Percentiles rank a stretch among this genome's conserved stretches.
phyloP scores from a whole-genome alignment of 2,113 vertebrate genomes.

The Petaurus breviceps region DNA sequence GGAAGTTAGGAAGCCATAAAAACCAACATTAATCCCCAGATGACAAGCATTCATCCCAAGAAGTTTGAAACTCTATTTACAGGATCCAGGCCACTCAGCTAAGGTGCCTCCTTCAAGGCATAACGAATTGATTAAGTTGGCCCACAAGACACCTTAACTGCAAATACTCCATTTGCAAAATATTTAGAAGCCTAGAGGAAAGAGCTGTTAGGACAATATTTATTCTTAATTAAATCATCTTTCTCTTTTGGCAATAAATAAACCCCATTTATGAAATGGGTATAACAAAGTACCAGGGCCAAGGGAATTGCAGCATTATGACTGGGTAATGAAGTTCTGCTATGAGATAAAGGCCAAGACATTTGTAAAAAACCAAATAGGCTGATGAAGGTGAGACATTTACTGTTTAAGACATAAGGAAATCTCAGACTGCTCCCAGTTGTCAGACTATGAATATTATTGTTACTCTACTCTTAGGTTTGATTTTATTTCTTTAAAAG shows the following conservation, averaged over 20 bases:
- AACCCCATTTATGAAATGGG: slow-evolving; percentile 45
- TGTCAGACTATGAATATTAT: neutral
- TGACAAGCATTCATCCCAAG: slow-evolving; percentile 46
- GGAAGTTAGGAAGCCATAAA: slow-evolving; percentile 50
- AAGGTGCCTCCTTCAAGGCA: neutral
- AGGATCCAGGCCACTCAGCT: neutral
- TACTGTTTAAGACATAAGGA: slow-evolving; percentile 1
- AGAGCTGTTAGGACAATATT: slow-evolving; percentile 36
- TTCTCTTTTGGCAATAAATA: slow-evolving; percentile 61
- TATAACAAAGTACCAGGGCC: slow-evolving; percentile 1
- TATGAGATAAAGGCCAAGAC: slow-evolving; percentile 44
- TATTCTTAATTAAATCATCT: slow-evolving; percentile 58
- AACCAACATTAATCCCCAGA: slow-evolving; percentile 37
- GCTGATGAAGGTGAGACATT: neutral
- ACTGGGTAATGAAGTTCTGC: slow-evolving; percentile 33
- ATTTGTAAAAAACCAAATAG: slow-evolving; percentile 60
- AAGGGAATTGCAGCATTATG: slow-evolving; percentile 26
- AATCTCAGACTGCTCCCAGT: neutral
- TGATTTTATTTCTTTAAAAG: slow-evolving; percentile 23
- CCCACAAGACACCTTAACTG: slow-evolving; percentile 6
- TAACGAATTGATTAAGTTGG: slow-evolving; percentile 6
- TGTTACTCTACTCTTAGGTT: neutral
- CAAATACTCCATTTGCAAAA: slow-evolving; percentile 37
- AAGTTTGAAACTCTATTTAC: neutral
- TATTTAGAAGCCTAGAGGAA: slow-evolving; percentile 33